These are phyloP conservation scores for Heteromurus nitidus DNA, from an alignment of 2,888 invertebrate species.

Conservation along the genomic window DNA sequence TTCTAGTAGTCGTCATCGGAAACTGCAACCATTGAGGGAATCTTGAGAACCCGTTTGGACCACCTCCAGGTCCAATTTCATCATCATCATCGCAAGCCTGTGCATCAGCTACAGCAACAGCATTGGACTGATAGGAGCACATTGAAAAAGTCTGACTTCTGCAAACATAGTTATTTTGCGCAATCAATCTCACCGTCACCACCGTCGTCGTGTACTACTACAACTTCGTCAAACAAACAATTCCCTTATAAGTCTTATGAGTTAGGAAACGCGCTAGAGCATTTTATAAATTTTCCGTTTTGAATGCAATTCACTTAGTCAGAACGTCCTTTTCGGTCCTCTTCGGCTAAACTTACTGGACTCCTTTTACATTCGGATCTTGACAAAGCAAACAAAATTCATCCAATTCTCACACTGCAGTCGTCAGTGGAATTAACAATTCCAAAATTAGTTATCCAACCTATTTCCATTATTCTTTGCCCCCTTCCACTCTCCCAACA, in stretches of 20 bases:
- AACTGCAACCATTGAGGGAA: conserved; percentile 96
- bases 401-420: conserved; percentile 17
- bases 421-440: background rate
- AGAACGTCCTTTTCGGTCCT: conserved; percentile 61
- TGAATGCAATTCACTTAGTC: conserved; percentile 69
- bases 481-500: background rate
- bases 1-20: conserved; percentile 98
- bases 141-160: conserved; percentile 58
- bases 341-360: conserved; percentile 65
- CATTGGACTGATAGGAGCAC: conserved; percentile 56
- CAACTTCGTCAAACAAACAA: conserved; percentile 33
- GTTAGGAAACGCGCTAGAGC: conserved; percentile 52
- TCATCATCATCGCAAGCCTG: conserved; percentile 55
- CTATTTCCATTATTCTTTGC: background rate
- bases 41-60: conserved; percentile 83
- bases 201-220: conserved; percentile 5
- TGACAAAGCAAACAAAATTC: too few relatives aligned
- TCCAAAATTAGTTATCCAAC: conserved; percentile 7
- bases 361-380: conserved; percentile 43
- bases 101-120: conserved; percentile 37
- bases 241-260: conserved; percentile 49
- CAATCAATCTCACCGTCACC: conserved; percentile 39
- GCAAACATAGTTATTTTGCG: conserved; percentile 34
- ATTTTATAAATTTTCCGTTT: conserved; percentile 55
- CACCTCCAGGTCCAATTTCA: conserved; percentile 67